These are phyloP conservation scores for Macrocentrus cingulum DNA, from an alignment of 1,140 invertebrate species.

Conservation along the genomic window DNA sequence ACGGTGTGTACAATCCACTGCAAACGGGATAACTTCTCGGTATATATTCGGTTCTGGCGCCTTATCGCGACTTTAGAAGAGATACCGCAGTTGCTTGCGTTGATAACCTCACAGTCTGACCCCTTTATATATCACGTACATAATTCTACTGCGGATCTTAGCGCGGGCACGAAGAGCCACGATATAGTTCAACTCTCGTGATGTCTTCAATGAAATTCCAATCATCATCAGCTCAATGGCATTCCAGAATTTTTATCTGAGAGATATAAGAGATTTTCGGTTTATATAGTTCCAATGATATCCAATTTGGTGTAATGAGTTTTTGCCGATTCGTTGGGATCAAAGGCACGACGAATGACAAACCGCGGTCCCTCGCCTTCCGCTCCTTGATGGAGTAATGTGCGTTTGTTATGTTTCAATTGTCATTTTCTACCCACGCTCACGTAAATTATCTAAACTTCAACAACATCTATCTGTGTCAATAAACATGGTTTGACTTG, in stretches of 20 bases:
- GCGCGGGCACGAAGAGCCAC: no score
- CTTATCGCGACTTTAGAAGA: conserved; percentile 36
- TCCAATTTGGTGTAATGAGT: no score
- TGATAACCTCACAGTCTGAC: conserved; percentile 49
- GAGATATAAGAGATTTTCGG: no score
- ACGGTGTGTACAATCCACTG: conserved; percentile 2
- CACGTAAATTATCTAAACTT: conserved; percentile 39
- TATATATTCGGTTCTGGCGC: conserved; percentile 9
- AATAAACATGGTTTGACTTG: not conserved
- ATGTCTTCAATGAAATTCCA: conserved; percentile 24
- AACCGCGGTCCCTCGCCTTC: conserved; percentile 45
- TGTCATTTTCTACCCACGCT: conserved; percentile 43
- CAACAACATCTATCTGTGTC: not conserved
- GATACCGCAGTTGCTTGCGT: conserved; percentile 34
- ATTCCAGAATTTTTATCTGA: no score
- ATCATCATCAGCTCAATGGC: no score
- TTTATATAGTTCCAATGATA: no score
- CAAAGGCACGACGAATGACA: conserved; percentile 37
- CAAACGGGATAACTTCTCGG: not conserved
- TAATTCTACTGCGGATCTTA: no score
- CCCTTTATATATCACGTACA: conserved; percentile 44
- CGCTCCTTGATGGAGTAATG: conserved; percentile 51
- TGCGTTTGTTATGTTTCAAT: conserved; percentile 55
- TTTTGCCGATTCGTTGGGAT: conserved; percentile 39
- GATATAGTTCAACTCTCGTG: not conserved